Evolutionary conservation across 2,888 invertebrate species (phyloP).

Genomic region (Rhyacophila evoluta): DNA sequence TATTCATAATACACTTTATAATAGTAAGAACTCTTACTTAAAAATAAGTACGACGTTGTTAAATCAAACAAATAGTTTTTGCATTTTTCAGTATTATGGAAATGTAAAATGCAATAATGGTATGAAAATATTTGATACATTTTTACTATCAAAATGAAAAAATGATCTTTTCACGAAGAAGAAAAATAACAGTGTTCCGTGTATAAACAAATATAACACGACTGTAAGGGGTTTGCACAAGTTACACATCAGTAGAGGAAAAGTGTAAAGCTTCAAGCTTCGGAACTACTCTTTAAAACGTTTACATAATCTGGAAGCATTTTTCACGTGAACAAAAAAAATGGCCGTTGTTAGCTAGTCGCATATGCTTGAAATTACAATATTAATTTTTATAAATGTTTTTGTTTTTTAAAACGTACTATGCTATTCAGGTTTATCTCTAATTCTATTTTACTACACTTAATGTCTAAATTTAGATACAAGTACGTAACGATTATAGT

Average conservation of each 20-base stretch:
- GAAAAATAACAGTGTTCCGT: not conserved
- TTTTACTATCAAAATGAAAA: not conserved
- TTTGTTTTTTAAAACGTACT: not conserved
- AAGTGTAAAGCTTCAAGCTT: not conserved
- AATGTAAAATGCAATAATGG: no score
- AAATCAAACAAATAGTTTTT: no score
- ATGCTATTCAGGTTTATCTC: no score
- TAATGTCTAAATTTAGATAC: no score
- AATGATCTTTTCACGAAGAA: not conserved
- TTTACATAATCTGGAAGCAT: slow-evolving; percentile 45
- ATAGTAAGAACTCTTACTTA: no score
- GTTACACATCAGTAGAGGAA: not conserved
- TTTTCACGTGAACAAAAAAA: slow-evolving; percentile 33
- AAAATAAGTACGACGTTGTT: no score
- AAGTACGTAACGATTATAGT: no score
- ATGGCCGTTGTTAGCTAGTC: not conserved
- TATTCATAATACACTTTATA: no score
- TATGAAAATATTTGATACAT: no score
- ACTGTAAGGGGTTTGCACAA: slow-evolving; percentile 11
- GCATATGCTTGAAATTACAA: slow-evolving; percentile 31
- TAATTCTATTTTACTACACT: no score
- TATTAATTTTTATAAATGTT: slow-evolving; percentile 21
- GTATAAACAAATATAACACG: not conserved
- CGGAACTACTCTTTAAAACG: slow-evolving; percentile 23
- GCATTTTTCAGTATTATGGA: no score